These are phyloP conservation scores for Dolichoris vasculosae DNA, from an alignment of 1,140 invertebrate genomes.

Conservation along the genomic window DNA sequence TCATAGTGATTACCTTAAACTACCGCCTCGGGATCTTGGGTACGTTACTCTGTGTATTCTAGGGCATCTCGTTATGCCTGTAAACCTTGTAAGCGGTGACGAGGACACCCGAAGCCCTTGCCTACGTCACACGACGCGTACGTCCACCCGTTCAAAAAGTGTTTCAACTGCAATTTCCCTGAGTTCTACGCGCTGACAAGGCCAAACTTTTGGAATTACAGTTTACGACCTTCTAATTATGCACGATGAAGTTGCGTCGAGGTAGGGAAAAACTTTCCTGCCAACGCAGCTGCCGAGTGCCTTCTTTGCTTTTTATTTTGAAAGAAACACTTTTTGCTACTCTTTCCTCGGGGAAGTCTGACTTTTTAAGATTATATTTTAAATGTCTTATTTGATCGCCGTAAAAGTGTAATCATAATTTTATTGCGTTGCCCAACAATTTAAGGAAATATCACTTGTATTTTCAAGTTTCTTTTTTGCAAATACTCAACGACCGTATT, in stretches of 20 bases:
- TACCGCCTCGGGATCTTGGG: constrained; percentile 91
- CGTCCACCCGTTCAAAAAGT: background rate
- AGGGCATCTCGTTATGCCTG: background rate
- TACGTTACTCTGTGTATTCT: constrained; percentile 71
- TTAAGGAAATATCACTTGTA: background rate
- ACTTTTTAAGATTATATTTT: constrained; percentile 16
- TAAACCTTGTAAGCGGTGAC: background rate
- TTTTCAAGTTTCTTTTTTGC: constrained; percentile 5
- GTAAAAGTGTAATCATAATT: constrained; percentile 10
- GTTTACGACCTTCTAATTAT: constrained; percentile 46
- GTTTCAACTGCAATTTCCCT: constrained; percentile 34
- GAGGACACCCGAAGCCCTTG: background rate
- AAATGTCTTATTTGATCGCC: constrained; percentile 6
- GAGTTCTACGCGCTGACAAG: background rate
- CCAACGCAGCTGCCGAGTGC: background rate
- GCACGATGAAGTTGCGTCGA: constrained; percentile 4
- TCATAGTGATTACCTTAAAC: constrained; percentile 93
- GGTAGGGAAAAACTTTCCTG: constrained; percentile 22
- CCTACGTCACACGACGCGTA: background rate
- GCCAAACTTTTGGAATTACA: constrained; percentile 33
- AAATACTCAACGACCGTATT: background rate
- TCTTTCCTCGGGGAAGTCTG: background rate
- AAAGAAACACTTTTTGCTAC: background rate
- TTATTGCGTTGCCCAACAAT: background rate
- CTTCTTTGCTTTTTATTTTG: background rate